Evolutionary conservation across 2,113 vertebrate genomes (phyloP).

Genomic region (Amblyopsis rosae): DNA sequence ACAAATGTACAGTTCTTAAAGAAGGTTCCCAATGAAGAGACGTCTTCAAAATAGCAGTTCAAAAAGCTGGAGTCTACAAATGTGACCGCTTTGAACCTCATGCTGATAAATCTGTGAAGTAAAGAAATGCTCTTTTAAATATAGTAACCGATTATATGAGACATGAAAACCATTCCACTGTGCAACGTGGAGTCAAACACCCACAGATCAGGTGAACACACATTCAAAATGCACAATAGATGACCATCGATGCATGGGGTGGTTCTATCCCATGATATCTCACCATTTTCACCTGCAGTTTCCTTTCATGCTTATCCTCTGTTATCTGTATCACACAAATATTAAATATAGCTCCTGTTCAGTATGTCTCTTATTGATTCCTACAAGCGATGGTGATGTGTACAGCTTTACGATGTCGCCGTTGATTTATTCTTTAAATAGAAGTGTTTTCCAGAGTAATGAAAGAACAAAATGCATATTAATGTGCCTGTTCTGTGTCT

Average conservation of each 20-base stretch:
- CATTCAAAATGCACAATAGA: too few relatives aligned
- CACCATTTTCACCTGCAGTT: too few relatives aligned
- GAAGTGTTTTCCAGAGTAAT: neutral
- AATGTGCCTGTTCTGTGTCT: slow-evolving; percentile 16
- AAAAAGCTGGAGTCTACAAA: slow-evolving; percentile 93
- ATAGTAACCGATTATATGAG: too few relatives aligned
- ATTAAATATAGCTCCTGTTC: neutral
- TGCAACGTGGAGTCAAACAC: too few relatives aligned
- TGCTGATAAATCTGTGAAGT: slow-evolving; percentile 83
- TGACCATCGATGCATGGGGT: too few relatives aligned
- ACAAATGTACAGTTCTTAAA: slow-evolving; percentile 93
- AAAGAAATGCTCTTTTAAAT: neutral
- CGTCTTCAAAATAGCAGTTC: slow-evolving; percentile 90
- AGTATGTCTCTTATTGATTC: slow-evolving; percentile 13
- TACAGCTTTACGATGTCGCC: neutral
- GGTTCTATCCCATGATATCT: too few relatives aligned
- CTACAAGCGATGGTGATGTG: neutral
- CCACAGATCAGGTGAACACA: too few relatives aligned
- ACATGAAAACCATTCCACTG: too few relatives aligned
- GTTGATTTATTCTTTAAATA: slow-evolving; percentile 33
- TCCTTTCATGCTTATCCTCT: neutral
- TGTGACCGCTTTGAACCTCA: slow-evolving; percentile 93
- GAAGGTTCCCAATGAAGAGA: slow-evolving; percentile 88
- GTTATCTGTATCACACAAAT: neutral
- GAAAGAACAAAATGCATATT: slow-evolving; percentile 16